phyloP scores from a whole-genome alignment of 2,888 invertebrate genomes.

The Ichneumoninae sp. region DNA sequence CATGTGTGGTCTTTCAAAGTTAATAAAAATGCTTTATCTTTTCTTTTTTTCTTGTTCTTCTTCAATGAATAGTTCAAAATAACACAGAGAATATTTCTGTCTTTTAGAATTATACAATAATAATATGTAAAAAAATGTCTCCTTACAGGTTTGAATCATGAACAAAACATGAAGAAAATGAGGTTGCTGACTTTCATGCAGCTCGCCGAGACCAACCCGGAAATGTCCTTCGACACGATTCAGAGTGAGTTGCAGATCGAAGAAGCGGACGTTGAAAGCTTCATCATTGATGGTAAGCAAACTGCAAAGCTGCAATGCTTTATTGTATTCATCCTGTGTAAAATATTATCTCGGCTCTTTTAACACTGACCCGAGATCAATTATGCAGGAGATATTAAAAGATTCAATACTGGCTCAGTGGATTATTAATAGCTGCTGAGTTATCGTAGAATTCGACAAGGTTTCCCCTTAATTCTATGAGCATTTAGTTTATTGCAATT shows the following conservation, averaged over 20 bases:
- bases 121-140: neutral
- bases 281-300: constrained; percentile 95
- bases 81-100: neutral
- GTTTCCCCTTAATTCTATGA: neutral
- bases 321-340: neutral
- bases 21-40: neutral
- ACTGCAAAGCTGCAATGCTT: neutral
- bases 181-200: constrained; percentile 98
- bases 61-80: neutral
- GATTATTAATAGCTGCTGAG: constrained; percentile 72
- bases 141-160: constrained; percentile 92
- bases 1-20: neutral
- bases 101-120: neutral
- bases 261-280: constrained; percentile 96
- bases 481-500: neutral
- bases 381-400: constrained; percentile 75
- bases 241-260: constrained; percentile 94
- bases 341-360: constrained; percentile 26
- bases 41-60: too few relatives aligned
- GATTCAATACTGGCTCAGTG: constrained; percentile 80
- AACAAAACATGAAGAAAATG: constrained; percentile 98
- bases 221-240: constrained; percentile 96
- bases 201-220: constrained; percentile 96
- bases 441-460: constrained; percentile 80
- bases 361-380: constrained; percentile 50